phyloP scores from a whole-genome alignment of 2,797 vertebrate species.

The Eupleurogrammus muticus region DNA sequence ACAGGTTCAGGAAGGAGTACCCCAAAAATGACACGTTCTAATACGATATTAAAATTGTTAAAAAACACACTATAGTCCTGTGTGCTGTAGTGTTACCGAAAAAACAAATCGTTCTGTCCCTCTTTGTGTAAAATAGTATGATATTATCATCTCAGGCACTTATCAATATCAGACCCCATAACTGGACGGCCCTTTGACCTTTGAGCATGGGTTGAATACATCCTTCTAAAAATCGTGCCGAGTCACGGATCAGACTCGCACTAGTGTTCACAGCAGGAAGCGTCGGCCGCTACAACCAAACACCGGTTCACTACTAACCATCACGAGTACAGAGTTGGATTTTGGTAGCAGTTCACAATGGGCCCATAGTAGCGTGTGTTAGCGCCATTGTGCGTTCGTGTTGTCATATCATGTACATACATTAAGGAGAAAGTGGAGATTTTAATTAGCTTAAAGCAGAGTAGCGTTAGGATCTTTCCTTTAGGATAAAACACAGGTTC shows the following conservation, averaged over 20 bases:
- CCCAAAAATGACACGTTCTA: conserved; percentile 40
- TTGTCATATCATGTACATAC: not conserved
- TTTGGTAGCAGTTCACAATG: conserved; percentile 37
- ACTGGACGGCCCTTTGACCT: conserved; percentile 2
- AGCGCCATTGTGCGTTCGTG: not conserved
- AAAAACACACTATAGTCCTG: conserved; percentile 28
- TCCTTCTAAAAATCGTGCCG: conserved; percentile 41
- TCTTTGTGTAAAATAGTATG: conserved; percentile 44
- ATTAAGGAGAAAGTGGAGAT: conserved; percentile 1
- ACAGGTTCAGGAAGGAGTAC: conserved; percentile 42
- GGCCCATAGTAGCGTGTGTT: not conserved
- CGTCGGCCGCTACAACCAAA: conserved; percentile 24
- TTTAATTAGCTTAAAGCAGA: conserved; percentile 23
- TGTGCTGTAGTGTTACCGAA: conserved; percentile 29
- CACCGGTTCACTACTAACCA: conserved; percentile 18
- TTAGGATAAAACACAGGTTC: conserved; percentile 12
- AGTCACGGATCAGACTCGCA: conserved; percentile 6
- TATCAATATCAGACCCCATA: conserved; percentile 35
- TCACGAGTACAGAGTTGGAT: conserved; percentile 12
- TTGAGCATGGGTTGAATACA: conserved; percentile 20
- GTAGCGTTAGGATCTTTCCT: not conserved
- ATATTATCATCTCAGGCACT: conserved; percentile 70
- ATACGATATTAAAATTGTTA: conserved; percentile 32
- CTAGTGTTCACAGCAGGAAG: conserved; percentile 51
- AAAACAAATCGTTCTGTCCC: conserved; percentile 38